phyloP scores from a whole-genome alignment of 1,140 invertebrate species.

The Drosophila truncata region DNA sequence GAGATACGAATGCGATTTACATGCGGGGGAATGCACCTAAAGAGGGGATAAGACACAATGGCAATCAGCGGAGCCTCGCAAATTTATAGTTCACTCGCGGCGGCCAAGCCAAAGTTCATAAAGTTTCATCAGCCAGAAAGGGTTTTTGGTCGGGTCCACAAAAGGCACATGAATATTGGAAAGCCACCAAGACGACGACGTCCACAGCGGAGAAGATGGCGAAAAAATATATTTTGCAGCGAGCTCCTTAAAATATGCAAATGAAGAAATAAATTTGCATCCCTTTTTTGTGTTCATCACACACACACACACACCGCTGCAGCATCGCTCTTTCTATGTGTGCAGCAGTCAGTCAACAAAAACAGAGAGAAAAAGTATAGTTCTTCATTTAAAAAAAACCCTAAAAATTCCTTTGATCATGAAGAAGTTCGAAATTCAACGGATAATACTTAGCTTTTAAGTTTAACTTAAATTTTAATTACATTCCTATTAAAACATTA shows the following conservation, averaged over 20 bases:
- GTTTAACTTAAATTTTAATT: neutral
- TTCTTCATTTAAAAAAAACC: neutral
- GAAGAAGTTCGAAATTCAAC: neutral
- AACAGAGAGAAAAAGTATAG: slow-evolving; percentile 7
- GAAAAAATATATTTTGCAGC: slow-evolving; percentile 71
- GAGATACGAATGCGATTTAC: slow-evolving; percentile 76
- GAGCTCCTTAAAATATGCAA: slow-evolving; percentile 85
- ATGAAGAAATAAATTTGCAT: slow-evolving; percentile 85
- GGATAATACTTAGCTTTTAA: too few species aligned
- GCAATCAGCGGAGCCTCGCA: slow-evolving; percentile 68
- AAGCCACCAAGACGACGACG: slow-evolving; percentile 40
- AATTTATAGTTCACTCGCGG: slow-evolving; percentile 76
- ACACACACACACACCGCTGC: slow-evolving; percentile 42
- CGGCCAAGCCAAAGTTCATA: slow-evolving; percentile 77
- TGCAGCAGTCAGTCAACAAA: slow-evolving; percentile 58
- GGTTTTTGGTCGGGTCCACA: slow-evolving; percentile 6
- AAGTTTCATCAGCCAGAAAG: slow-evolving; percentile 73
- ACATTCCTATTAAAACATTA: neutral
- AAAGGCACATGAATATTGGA: slow-evolving; percentile 62
- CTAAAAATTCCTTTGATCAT: neutral
- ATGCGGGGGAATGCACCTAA: slow-evolving; percentile 34
- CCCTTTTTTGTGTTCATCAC: slow-evolving; percentile 65
- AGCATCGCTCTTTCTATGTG: slow-evolving; percentile 6
- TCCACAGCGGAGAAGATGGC: slow-evolving; percentile 58
- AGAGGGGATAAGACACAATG: slow-evolving; percentile 41